Evolutionary conservation across 37 sponge, comb jelly and placozoan species (phyloP).

Genomic region (Haliclona indistincta): DNA sequence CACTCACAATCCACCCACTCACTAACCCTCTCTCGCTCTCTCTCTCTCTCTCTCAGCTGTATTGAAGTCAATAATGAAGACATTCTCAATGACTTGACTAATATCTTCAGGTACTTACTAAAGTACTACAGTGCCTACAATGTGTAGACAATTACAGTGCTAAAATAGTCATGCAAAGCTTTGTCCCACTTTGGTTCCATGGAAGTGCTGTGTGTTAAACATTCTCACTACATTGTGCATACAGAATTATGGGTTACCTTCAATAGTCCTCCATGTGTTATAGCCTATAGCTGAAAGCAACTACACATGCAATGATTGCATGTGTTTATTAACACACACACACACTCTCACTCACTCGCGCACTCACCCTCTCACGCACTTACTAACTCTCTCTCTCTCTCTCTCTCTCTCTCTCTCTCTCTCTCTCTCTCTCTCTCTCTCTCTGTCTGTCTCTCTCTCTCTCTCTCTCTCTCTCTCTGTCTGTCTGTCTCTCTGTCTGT

Average conservation of each 20-base stretch:
- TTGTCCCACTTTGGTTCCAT: background rate
- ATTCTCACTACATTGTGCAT: too few species aligned
- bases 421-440: background rate
- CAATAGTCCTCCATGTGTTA: too few species aligned
- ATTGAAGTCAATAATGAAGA: slow-evolving; percentile 59
- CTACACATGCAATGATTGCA: too few species aligned
- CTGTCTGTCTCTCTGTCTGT: background rate
- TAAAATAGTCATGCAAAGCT: background rate
- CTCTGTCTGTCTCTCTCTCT: background rate
- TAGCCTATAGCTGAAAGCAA: too few species aligned
- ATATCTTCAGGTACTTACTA: slow-evolving; percentile 36
- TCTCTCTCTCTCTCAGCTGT: slow-evolving; percentile 25
- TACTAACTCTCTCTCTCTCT: too few species aligned
- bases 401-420: background rate
- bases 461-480: background rate
- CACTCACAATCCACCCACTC: background rate
- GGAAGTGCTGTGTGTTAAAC: background rate
- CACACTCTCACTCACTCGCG: too few species aligned
- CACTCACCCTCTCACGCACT: too few species aligned
- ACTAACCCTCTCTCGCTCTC: background rate
- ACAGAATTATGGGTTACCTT: too few species aligned
- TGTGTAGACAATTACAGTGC: background rate
- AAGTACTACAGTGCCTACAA: background rate
- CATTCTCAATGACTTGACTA: slow-evolving; percentile 40
- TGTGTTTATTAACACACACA: too few species aligned